phyloP scores from a whole-genome alignment of 1,140 invertebrate species.

The Zaprionus ghesquierei region DNA sequence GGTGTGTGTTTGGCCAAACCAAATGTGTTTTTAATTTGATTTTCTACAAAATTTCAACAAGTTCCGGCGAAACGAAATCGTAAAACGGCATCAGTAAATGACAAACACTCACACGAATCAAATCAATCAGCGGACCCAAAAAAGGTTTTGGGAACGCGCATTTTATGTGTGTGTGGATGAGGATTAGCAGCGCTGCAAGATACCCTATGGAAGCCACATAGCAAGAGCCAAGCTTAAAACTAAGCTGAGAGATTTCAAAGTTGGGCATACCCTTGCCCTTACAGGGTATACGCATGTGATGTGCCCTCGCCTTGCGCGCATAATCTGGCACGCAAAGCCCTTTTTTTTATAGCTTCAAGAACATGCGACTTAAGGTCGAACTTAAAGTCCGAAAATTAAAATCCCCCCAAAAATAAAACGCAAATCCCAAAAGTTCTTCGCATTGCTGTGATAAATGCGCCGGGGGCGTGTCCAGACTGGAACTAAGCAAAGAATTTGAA shows the following conservation, averaged over 20 bases:
- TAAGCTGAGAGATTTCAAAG: background rate
- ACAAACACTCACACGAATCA: constrained; percentile 45
- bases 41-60: constrained; percentile 34
- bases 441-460: constrained; percentile 34
- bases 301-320: constrained; percentile 5
- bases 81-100: constrained; percentile 34
- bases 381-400: constrained; percentile 33
- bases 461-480: constrained; percentile 23
- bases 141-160: constrained; percentile 21
- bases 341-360: constrained; percentile 12
- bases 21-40: constrained; percentile 71
- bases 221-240: background rate
- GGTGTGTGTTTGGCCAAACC: background rate
- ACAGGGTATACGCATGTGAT: constrained; percentile 2
- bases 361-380: constrained; percentile 10
- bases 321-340: constrained; percentile 1
- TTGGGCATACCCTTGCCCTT: background rate
- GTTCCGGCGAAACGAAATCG: constrained; percentile 43
- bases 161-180: background rate
- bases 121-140: constrained; percentile 57
- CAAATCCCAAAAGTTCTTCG: constrained; percentile 1
- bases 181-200: background rate
- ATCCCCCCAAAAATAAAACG: constrained; percentile 2
- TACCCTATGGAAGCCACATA: background rate
- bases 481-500: constrained; percentile 23